Conservation (phyloP, 2,888 invertebrate species). For the Synergus gifuensis region DNA sequence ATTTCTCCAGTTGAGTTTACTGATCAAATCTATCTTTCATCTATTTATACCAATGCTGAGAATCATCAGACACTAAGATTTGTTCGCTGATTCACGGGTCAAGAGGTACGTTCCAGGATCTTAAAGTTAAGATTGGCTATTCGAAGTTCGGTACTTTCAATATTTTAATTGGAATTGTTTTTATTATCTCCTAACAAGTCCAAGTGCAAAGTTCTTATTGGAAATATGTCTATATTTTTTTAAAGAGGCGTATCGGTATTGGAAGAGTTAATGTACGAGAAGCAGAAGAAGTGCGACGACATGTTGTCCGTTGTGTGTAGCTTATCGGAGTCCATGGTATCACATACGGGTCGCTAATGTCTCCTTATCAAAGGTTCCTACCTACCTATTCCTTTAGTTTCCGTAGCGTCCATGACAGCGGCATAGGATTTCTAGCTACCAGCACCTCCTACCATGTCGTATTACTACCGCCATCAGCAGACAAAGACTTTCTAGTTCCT, state of each 20-base stretch:
- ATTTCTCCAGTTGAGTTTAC: not conserved
- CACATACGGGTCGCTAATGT: constrained; percentile 77
- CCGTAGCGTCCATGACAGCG: constrained; percentile 61
- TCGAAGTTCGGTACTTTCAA: too few species aligned
- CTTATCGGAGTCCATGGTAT: constrained; percentile 69
- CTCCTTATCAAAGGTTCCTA: constrained; percentile 72
- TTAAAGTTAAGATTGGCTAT: too few species aligned
- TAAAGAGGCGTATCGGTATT: constrained; percentile 47
- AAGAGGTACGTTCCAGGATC: too few species aligned
- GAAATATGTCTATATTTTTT: not conserved
- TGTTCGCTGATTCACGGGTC: too few species aligned
- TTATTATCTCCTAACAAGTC: not conserved
- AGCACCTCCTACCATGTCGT: constrained; percentile 62
- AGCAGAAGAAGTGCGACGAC: constrained; percentile 51
- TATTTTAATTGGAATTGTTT: too few species aligned
- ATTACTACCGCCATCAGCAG: constrained; percentile 65
- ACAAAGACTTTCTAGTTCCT: constrained; percentile 68
- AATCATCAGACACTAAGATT: not conserved
- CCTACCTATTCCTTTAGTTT: constrained; percentile 65
- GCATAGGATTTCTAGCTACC: constrained; percentile 59
- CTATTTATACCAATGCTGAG: not conserved
- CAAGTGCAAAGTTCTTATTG: not conserved
- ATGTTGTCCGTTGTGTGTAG: constrained; percentile 60
- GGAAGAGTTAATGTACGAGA: constrained; percentile 55
- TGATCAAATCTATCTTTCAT: not conserved